Conservation (phyloP, 2,797 vertebrate genomes). For the Enteromius mattozi region DNA sequence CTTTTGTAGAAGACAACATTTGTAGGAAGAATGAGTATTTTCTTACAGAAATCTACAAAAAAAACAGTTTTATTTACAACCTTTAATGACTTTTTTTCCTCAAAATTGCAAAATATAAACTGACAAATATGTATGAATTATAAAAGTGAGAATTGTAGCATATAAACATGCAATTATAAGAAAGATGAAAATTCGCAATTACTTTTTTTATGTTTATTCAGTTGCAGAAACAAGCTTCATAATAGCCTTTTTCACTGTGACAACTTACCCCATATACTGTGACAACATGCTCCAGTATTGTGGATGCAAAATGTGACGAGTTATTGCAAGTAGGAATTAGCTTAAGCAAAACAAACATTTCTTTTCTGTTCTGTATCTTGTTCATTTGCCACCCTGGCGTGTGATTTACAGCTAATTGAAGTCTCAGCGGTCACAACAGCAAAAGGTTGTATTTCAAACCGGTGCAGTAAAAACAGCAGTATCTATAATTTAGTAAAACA, state of each 20-base stretch:
- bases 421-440: constrained; percentile 10
- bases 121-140: no score
- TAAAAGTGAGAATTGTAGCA: no score
- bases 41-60: no score
- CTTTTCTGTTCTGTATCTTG: neutral
- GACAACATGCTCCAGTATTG: neutral
- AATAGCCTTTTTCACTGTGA: neutral
- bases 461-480: constrained; percentile 33
- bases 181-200: neutral
- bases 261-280: neutral
- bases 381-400: neutral
- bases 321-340: neutral
- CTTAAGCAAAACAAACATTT: neutral
- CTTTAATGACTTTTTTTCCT: no score
- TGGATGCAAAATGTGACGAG: neutral
- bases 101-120: no score
- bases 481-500: constrained; percentile 45
- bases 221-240: neutral
- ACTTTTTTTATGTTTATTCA: neutral
- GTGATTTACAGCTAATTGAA: constrained; percentile 43
- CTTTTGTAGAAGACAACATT: no score
- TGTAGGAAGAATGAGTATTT: no score
- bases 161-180: no score
- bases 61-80: no score
- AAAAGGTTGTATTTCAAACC: constrained; percentile 39